Evolutionary conservation across 1,140 invertebrate genomes (phyloP), one percentile per base, ranked within the genome.

Genomic region (Trypoxylus dichotomus): DNA sequence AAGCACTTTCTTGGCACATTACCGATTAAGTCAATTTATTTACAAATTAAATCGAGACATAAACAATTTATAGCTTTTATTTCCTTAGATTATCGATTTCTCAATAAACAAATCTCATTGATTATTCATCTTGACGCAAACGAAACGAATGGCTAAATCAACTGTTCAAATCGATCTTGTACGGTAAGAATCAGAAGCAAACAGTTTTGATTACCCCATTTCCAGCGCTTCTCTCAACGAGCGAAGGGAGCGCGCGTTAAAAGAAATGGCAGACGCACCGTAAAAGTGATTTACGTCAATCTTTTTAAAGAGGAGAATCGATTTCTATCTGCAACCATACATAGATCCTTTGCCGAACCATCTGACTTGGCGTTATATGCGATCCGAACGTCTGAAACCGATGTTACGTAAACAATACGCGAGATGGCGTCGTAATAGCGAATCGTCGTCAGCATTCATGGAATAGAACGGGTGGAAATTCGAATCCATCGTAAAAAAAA

Each of bases 401-500:
- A 68, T 27, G 60, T 68, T 68, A 27, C 11, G 24, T 68, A 68
- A 68, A 68, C 60, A 68, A 27, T 68, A 27, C 19, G 27, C 60
- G 60, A 68, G 60, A 63, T 68, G 19, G 60, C 60, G 13, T 15
- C 60, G 60, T 68, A 37, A 37, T 37, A 54, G 60, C 60, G 60
- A 68, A 29, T 27, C 27, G 60, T 68, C 27, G 24, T 8, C 21
- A 7, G 24, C 60, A 68, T 29, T 37, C 32, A 37, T 37, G 2
- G 5, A 8, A 37, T 37, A 8, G 21, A 10, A 15, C 60, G 24
- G 60, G 27, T 68, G 60, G 60, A 68, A 68, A 68, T 24, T 68
- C 21, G 60, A 68, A 27, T 27, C 60, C 21, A 13, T 68, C 60
- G 60, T 68, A 68, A 68, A 68, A 68, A 68, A 79, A 78, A 47